Conservation (phyloP, 1,140 invertebrate genomes). For the Archivesica marissinica region DNA sequence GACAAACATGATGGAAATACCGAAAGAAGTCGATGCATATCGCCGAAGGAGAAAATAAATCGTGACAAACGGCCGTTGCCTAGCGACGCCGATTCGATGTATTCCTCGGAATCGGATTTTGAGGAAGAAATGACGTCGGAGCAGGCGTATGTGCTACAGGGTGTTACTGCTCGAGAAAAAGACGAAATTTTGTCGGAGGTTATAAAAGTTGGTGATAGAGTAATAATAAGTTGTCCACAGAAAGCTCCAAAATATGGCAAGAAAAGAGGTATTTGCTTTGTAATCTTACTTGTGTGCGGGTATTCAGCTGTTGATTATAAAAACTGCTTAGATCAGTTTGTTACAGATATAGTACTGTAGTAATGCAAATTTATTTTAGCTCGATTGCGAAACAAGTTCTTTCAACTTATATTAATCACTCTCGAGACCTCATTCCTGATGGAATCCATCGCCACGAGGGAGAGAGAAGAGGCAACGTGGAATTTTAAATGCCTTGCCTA, state of each 20-base stretch:
- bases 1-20: background rate
- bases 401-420: too few relatives aligned
- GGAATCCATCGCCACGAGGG: too few relatives aligned
- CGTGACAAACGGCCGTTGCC: constrained; percentile 45
- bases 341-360: too few relatives aligned
- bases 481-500: too few relatives aligned
- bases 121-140: constrained; percentile 52
- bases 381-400: too few relatives aligned
- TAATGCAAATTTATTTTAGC: too few relatives aligned
- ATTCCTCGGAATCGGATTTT: constrained; percentile 60
- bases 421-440: too few relatives aligned
- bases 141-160: constrained; percentile 46
- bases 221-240: constrained; percentile 69
- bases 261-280: constrained; percentile 77
- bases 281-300: too few relatives aligned
- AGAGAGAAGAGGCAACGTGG: too few relatives aligned
- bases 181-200: constrained; percentile 69
- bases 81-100: constrained; percentile 52
- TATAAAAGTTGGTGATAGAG: constrained; percentile 71
- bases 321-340: too few relatives aligned
- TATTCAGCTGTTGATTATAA: too few relatives aligned
- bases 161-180: constrained; percentile 70
- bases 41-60: background rate
- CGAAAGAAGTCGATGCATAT: background rate
- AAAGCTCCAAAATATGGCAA: constrained; percentile 77